Evolutionary conservation across 2,797 vertebrate species (phyloP), one percentile per base, ranked within the genome.

Genomic region (Gastrophryne carolinensis): DNA sequence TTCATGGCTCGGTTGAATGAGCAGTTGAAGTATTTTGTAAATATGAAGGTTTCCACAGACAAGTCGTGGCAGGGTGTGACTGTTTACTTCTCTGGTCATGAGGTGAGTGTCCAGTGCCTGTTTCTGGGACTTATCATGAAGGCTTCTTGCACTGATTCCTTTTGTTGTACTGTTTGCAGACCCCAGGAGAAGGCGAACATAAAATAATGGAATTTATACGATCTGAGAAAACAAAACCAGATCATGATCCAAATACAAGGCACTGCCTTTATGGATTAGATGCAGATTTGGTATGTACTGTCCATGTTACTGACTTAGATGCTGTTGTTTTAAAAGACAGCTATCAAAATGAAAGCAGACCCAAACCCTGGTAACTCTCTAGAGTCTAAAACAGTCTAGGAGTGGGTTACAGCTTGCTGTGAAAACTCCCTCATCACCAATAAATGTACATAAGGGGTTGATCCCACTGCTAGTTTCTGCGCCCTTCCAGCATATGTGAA

Each of bases 161-260:
- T 81, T 82, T 17, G 1, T n/a, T 80, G 2, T 70, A 26, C 6
- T 9, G 4, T 75, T 80, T 83, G n/a, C 65, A 99, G 97, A 98
- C 97, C 34, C 97, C 97, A 1, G 97, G 98, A 37, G 98, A 99
- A 89, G 98, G 98, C 81, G 98, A 99, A 73, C 98, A 99, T 80
- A 99, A 99, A 90, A 99, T 99, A 85, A 99, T 99, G 98, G 97
- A 98, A 86, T 99, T 99, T 85, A 98, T 99, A 82, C 94, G 97
- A 83, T 95, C 96, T 2, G 95, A 98, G 86, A 97, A 91, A 82
- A 70, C 86, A 54, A 95, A 90, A 73, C 90, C 93, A 3, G 86
- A 86, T 84, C 95, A 99, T 78, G 84, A 98, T 88, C 90, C 95
- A 73, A 98, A 99, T 87, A 98, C 96, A 71, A 92, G 98, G 56